Evolutionary conservation across 2,797 vertebrate genomes (phyloP).

Genomic region (Rhinatrema bivittatum): DNA sequence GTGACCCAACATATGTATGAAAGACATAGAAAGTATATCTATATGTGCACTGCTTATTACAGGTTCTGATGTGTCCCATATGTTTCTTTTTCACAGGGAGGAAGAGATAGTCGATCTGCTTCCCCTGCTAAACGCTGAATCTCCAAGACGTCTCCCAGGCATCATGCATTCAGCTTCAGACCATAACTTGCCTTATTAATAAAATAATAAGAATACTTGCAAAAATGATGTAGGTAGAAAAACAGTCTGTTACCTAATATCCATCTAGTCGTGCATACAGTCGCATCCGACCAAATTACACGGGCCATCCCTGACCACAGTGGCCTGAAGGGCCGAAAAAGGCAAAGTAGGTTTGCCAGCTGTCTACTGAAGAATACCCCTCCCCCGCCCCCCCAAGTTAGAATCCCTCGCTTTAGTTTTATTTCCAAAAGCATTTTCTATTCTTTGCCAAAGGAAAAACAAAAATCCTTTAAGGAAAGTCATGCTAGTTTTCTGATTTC

Average conservation of each 20-base stretch:
- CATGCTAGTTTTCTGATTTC: constrained; percentile 14
- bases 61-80: constrained; percentile 2
- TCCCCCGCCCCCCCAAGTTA: no score
- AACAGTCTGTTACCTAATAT: constrained; percentile 59
- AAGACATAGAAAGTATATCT: no score
- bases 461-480: no score
- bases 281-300: constrained; percentile 23
- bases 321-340: constrained; percentile 26
- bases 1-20: no score
- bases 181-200: constrained; percentile 56
- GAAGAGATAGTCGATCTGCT: constrained; percentile 72
- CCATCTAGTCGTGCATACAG: constrained; percentile 41
- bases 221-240: constrained; percentile 54
- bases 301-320: constrained; percentile 39
- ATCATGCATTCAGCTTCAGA: constrained; percentile 45
- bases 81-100: constrained; percentile 57
- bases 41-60: no score
- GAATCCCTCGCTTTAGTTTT: constrained; percentile 11
- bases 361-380: constrained; percentile 31
- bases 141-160: constrained; percentile 12
- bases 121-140: constrained; percentile 89
- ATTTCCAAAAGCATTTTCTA: constrained; percentile 26
- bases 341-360: constrained; percentile 20
- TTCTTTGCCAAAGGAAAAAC: constrained; percentile 14
- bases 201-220: constrained; percentile 29